These are phyloP conservation scores for Cygnus olor DNA, from an alignment of 2,797 vertebrate genomes.

Conservation along the genomic window DNA sequence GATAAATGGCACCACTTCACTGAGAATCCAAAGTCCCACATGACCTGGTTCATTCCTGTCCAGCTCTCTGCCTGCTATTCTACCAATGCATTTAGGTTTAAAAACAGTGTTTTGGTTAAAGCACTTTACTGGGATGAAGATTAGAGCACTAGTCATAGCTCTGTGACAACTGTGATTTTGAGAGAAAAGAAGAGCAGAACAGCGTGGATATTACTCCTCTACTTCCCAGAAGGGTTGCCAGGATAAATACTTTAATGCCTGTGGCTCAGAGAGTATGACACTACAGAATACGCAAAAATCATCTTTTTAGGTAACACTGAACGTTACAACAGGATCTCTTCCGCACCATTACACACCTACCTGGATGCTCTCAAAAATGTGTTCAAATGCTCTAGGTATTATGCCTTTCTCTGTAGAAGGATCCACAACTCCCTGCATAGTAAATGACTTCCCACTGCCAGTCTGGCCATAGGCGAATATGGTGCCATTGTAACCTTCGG, in stretches of 20 bases:
- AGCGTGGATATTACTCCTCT: neutral
- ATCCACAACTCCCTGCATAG: conserved; percentile 88
- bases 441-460: conserved; percentile 93
- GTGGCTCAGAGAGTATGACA: neutral
- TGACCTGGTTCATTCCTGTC: neutral
- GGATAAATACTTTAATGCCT: neutral
- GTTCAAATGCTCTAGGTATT: conserved; percentile 90
- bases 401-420: conserved; percentile 85
- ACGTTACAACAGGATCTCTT: neutral
- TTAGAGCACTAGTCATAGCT: neutral
- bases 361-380: conserved; percentile 88
- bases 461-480: conserved; percentile 93
- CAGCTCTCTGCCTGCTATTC: neutral
- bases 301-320: neutral
- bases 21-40: neutral
- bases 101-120: neutral
- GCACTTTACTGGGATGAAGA: neutral
- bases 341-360: conserved; percentile 72
- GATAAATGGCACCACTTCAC: no score
- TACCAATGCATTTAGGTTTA: neutral
- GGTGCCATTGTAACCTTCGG: conserved; percentile 91
- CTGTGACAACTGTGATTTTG: neutral
- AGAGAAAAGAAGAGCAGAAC: neutral
- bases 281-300: neutral
- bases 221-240: neutral